Conservation (phyloP, 1,140 invertebrate genomes). For the Neodiprion fabricii region DNA sequence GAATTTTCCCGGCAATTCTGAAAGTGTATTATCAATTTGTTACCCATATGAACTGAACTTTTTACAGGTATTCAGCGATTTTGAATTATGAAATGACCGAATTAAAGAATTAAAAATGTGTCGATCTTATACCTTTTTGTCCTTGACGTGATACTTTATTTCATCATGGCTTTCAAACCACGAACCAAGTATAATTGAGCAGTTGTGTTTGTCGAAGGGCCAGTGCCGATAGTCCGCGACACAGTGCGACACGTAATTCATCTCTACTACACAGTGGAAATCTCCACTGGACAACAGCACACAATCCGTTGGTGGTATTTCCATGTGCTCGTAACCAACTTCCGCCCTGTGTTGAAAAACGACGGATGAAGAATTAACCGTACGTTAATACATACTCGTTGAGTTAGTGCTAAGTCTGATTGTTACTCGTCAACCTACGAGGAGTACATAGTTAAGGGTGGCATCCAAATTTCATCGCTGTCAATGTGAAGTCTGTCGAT, state of each 20-base stretch:
- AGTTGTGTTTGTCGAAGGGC: constrained; percentile 56
- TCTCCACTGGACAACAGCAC: constrained; percentile 35
- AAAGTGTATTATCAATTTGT: too few species aligned
- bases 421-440: constrained; percentile 42
- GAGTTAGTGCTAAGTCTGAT: too few species aligned
- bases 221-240: constrained; percentile 47
- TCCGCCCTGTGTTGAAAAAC: constrained; percentile 39
- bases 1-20: too few species aligned
- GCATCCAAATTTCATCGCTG: constrained; percentile 57
- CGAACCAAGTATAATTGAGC: constrained; percentile 48
- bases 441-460: constrained; percentile 60
- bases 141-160: constrained; percentile 55
- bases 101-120: too few species aligned
- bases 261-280: constrained; percentile 41
- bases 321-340: constrained; percentile 32
- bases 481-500: constrained; percentile 50
- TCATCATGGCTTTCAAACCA: constrained; percentile 69
- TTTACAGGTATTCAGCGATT: too few species aligned
- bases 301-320: constrained; percentile 43
- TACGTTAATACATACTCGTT: constrained; percentile 9
- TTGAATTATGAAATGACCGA: too few species aligned
- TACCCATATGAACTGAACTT: too few species aligned
- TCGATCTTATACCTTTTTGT: too few species aligned
- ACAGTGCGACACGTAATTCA: constrained; percentile 46
- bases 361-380: constrained; percentile 12